Conservation (phyloP, 2,888 invertebrate genomes). For the Zootermopsis nevadensis region DNA sequence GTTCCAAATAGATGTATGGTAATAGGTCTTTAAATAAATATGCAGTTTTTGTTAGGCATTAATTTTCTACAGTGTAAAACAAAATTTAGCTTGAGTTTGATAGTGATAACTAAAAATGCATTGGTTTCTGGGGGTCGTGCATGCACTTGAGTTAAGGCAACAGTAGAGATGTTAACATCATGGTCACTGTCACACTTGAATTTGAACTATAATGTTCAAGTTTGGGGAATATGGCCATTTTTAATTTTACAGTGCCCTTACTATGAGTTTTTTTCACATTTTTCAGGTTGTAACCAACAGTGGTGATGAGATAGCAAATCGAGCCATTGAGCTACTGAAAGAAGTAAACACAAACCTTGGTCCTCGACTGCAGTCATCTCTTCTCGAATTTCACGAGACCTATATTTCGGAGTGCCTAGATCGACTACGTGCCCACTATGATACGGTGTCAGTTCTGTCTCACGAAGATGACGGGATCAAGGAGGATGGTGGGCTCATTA, state of each 20-base stretch:
- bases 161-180: too few species aligned
- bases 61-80: too few species aligned
- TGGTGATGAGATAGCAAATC: slow-evolving; percentile 90
- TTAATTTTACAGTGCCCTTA: neutral
- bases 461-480: slow-evolving; percentile 63
- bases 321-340: slow-evolving; percentile 90
- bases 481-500: slow-evolving; percentile 57
- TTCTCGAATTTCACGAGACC: slow-evolving; percentile 88
- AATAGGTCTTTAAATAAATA: too few species aligned
- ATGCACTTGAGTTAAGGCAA: too few species aligned
- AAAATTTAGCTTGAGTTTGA: too few species aligned
- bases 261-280: slow-evolving; percentile 6
- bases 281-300: slow-evolving; percentile 85
- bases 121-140: too few species aligned
- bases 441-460: slow-evolving; percentile 77
- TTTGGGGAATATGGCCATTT: too few species aligned
- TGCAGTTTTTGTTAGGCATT: too few species aligned
- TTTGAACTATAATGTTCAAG: too few species aligned
- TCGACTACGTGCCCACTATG: slow-evolving; percentile 86
- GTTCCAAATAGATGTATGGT: too few species aligned
- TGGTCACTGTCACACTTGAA: too few species aligned
- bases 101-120: too few species aligned
- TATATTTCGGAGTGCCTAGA: slow-evolving; percentile 94
- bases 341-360: slow-evolving; percentile 96
- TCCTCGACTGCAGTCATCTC: slow-evolving; percentile 81